A percentile compares a stretch with the other conserved stretches of the same genome.
Evolutionary conservation across 2,113 vertebrate genomes (phyloP).

Genomic region (Gila orcuttii): DNA sequence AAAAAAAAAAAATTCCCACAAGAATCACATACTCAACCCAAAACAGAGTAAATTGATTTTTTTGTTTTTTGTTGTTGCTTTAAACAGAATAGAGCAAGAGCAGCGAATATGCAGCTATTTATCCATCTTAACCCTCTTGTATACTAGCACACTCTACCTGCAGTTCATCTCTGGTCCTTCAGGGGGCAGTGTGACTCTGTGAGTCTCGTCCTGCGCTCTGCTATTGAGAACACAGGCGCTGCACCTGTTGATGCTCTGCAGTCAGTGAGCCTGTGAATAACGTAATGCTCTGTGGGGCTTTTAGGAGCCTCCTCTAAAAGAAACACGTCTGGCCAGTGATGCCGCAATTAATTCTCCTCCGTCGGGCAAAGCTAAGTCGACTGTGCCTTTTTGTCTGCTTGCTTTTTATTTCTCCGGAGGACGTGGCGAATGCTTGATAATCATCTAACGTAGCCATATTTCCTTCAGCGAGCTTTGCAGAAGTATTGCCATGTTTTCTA

Average conservation of each 20-base stretch:
- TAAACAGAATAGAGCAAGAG: not conserved
- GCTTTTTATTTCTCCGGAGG: slow-evolving; percentile 21
- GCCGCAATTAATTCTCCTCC: slow-evolving; percentile 12
- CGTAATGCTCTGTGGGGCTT: slow-evolving; percentile 29
- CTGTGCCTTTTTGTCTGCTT: slow-evolving; percentile 11
- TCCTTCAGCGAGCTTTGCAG: slow-evolving; percentile 13
- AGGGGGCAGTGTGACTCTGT: slow-evolving; percentile 62
- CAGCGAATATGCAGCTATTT: not conserved
- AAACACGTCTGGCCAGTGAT: slow-evolving; percentile 16
- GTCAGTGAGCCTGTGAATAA: slow-evolving; percentile 37
- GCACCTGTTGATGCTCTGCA: slow-evolving; percentile 57
- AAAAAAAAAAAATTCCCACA: not conserved
- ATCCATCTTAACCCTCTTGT: not conserved
- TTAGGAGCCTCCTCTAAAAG: slow-evolving; percentile 29
- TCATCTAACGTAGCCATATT: slow-evolving; percentile 7
- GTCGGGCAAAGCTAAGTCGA: not conserved
- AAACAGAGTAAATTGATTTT: not conserved
- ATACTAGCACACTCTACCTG: not conserved
- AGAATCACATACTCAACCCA: not conserved
- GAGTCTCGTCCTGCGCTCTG: not conserved
- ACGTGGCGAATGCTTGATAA: slow-evolving; percentile 17
- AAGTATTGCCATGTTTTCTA: slow-evolving; percentile 25
- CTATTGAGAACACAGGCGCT: not conserved
- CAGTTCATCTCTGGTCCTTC: slow-evolving; percentile 30
- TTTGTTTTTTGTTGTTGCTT: too few species aligned